Conservation (phyloP, 2,113 vertebrate species). For the Thunnus maccoyii region DNA sequence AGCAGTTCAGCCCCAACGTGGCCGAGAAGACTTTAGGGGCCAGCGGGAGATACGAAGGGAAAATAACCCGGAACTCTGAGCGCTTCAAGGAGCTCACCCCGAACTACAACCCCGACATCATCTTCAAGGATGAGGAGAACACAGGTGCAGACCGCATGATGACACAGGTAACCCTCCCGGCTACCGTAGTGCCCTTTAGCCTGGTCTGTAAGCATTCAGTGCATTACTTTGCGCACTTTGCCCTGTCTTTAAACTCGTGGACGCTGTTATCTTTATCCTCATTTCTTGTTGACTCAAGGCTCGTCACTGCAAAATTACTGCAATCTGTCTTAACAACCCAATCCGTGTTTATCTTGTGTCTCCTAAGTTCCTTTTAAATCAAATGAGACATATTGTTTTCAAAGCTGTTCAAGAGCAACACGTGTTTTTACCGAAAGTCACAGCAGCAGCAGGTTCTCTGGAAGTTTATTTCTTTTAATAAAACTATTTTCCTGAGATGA, state of each 20-base stretch:
- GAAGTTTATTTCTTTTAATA: too few species aligned
- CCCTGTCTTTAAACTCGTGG: conserved; percentile 60
- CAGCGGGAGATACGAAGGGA: conserved; percentile 95
- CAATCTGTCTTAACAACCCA: neutral
- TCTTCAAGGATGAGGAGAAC: conserved; percentile 99
- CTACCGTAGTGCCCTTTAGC: conserved; percentile 19
- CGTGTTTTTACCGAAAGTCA: neutral
- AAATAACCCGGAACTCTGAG: conserved; percentile 93
- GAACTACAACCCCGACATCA: conserved; percentile 99
- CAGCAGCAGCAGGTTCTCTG: neutral
- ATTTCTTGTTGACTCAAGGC: conserved; percentile 66
- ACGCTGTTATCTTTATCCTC: conserved; percentile 61
- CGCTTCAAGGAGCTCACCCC: conserved; percentile 96
- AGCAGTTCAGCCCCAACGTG: conserved; percentile 95
- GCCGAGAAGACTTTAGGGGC: conserved; percentile 96
- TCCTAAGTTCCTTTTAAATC: neutral
- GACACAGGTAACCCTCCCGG: conserved; percentile 89
- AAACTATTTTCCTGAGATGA: neutral
- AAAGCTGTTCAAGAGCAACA: too few species aligned
- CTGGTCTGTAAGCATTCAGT: neutral
- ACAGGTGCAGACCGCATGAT: conserved; percentile 97
- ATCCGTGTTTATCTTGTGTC: neutral
- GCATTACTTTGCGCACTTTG: conserved; percentile 68
- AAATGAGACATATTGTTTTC: too few species aligned
- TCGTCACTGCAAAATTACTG: neutral